phyloP scores from a whole-genome alignment of 2,113 vertebrate species.

The Antennarius striatus region DNA sequence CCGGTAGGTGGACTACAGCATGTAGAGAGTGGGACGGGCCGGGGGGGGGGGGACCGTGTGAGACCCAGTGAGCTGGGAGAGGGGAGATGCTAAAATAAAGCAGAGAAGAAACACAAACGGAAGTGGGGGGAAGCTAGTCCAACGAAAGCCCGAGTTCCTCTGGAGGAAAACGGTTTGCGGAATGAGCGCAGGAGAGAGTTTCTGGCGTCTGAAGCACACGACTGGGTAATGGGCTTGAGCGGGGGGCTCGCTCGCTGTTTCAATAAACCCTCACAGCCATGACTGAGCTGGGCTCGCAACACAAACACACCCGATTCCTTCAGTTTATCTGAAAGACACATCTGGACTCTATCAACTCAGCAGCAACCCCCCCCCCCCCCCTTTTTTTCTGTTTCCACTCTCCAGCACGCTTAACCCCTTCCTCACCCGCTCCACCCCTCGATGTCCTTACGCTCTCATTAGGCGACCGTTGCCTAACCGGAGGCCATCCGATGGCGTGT shows the following conservation, averaged over 20 bases:
- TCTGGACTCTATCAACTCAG: slow-evolving; percentile 86
- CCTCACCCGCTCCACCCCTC: slow-evolving; percentile 72
- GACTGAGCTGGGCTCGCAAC: slow-evolving; percentile 76
- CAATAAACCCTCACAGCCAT: slow-evolving; percentile 78
- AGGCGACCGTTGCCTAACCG: slow-evolving; percentile 56
- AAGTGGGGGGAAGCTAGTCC: slow-evolving; percentile 56
- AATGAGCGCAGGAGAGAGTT: slow-evolving; percentile 48
- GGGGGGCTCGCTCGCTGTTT: slow-evolving; percentile 69
- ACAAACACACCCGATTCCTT: slow-evolving; percentile 82
- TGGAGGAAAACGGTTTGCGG: slow-evolving; percentile 49
- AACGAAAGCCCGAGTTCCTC: slow-evolving; percentile 56
- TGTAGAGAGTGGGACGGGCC: slow-evolving; percentile 24
- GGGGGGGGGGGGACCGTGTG: slow-evolving; percentile 41
- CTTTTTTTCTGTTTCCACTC: slow-evolving; percentile 73
- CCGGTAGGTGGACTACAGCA: slow-evolving; percentile 69
- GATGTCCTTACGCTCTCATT: slow-evolving; percentile 70
- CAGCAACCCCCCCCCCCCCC: slow-evolving; percentile 66
- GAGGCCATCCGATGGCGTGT: slow-evolving; percentile 49
- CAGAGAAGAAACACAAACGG: slow-evolving; percentile 56
- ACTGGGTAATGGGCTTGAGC: slow-evolving; percentile 73
- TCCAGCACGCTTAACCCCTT: slow-evolving; percentile 81
- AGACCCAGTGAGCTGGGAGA: slow-evolving; percentile 46
- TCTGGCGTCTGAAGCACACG: slow-evolving; percentile 54
- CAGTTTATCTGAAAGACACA: slow-evolving; percentile 84
- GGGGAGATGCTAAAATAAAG: slow-evolving; percentile 62